Evolutionary conservation across 1,140 invertebrate species (phyloP).

Genomic region (Mycetomoellerius zeteki): DNA sequence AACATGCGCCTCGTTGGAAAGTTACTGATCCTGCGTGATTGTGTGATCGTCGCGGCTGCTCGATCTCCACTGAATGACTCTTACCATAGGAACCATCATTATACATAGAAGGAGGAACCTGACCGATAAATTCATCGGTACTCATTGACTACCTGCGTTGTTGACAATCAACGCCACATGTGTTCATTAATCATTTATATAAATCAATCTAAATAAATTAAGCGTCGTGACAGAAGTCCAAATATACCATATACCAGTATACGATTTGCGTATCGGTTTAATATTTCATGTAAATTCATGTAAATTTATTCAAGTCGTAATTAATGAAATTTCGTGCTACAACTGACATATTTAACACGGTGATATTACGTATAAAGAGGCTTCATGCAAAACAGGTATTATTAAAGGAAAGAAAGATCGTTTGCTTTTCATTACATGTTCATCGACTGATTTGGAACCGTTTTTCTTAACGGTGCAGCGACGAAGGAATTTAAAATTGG

Average conservation of each 20-base stretch:
- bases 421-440: neutral
- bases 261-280: neutral
- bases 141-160: neutral
- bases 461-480: neutral
- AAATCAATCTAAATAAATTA: neutral
- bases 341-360: neutral
- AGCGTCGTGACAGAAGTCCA: neutral
- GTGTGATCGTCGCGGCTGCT: slow-evolving; percentile 35
- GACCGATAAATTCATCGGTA: neutral
- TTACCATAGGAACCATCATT: slow-evolving; percentile 8
- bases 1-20: neutral
- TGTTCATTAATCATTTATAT: neutral
- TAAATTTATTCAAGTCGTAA: neutral
- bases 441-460: neutral
- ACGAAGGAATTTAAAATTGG: neutral
- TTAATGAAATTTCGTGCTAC: slow-evolving; percentile 17
- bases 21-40: neutral
- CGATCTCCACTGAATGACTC: slow-evolving; percentile 48
- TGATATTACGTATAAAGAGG: neutral
- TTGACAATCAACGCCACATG: neutral
- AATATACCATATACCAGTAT: neutral
- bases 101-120: neutral
- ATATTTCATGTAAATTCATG: neutral
- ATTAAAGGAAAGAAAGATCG: neutral
- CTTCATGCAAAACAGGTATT: neutral